These are phyloP conservation scores for Aplysina aerophoba DNA, from an alignment of 37 sponge, comb jelly and placozoan species.

Conservation along the genomic window DNA sequence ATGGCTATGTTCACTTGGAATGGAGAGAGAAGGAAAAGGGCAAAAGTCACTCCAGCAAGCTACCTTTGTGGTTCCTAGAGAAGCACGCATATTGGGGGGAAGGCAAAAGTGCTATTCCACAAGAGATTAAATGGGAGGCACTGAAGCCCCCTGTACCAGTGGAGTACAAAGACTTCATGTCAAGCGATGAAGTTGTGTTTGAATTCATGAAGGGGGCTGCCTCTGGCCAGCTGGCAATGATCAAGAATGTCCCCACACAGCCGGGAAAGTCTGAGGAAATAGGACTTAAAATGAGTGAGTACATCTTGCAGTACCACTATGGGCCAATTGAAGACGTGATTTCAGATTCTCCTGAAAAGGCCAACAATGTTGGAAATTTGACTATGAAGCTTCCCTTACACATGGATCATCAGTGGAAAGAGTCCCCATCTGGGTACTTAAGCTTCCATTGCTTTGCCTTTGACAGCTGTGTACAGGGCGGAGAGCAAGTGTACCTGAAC, in stretches of 20 bases:
- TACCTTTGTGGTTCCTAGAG: neutral
- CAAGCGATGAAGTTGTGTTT: neutral
- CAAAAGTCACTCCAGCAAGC: constrained; percentile 37
- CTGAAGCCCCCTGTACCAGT: neutral
- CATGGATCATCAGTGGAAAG: neutral
- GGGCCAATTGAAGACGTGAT: neutral
- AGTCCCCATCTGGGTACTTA: neutral
- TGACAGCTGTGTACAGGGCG: neutral
- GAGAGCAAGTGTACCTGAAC: neutral
- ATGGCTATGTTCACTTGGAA: neutral
- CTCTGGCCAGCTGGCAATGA: neutral
- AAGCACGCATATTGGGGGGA: neutral
- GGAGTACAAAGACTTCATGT: neutral
- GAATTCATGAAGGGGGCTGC: neutral
- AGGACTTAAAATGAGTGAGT: neutral
- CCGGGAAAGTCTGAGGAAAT: neutral
- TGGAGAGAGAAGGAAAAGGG: constrained; percentile 47
- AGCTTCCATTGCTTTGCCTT: neutral
- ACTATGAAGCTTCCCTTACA: neutral
- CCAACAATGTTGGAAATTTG: neutral
- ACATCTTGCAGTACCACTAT: neutral
- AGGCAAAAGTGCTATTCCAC: neutral
- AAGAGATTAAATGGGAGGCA: neutral
- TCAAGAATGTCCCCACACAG: neutral
- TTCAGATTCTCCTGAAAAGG: neutral